Percentiles rank a stretch among this genome's conserved stretches.
Evolutionary conservation across 2,113 vertebrate species (phyloP).

Genomic region (Actinemys pallida): DNA sequence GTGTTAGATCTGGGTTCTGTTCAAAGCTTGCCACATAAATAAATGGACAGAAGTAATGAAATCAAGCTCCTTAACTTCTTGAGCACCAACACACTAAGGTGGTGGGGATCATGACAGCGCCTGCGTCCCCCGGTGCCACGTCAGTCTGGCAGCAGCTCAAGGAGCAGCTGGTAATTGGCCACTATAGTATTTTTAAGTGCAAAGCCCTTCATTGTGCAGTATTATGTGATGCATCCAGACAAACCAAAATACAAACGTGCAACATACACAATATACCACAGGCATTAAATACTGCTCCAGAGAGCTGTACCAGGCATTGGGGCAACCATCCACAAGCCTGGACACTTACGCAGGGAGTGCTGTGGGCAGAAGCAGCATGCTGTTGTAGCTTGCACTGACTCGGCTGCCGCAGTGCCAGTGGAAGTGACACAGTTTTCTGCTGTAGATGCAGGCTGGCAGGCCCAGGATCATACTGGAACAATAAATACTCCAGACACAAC

Average conservation of each 20-base stretch:
- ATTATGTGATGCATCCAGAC: neutral
- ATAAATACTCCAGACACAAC: neutral
- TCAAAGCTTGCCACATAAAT: neutral
- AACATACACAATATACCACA: neutral
- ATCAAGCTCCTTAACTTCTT: neutral
- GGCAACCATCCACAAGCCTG: accelerated
- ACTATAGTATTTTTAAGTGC: neutral
- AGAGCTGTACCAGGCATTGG: accelerated
- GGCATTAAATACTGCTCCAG: neutral
- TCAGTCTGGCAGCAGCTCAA: neutral
- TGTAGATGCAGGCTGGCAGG: accelerated
- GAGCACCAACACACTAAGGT: neutral
- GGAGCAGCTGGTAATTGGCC: no score
- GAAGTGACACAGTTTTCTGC: neutral
- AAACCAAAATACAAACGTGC: neutral
- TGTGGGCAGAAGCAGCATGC: neutral
- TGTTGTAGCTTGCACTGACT: neutral
- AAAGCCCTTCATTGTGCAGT: neutral
- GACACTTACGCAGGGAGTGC: accelerated
- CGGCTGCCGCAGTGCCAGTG: neutral
- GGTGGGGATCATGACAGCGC: neutral
- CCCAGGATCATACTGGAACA: neutral
- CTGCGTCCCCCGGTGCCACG: accelerated
- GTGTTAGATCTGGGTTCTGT: neutral
- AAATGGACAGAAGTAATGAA: neutral